A percentile compares a stretch with the other conserved stretches of the same genome.
Conservation (phyloP, 2,888 invertebrate genomes). For the Orthosia cruda region DNA sequence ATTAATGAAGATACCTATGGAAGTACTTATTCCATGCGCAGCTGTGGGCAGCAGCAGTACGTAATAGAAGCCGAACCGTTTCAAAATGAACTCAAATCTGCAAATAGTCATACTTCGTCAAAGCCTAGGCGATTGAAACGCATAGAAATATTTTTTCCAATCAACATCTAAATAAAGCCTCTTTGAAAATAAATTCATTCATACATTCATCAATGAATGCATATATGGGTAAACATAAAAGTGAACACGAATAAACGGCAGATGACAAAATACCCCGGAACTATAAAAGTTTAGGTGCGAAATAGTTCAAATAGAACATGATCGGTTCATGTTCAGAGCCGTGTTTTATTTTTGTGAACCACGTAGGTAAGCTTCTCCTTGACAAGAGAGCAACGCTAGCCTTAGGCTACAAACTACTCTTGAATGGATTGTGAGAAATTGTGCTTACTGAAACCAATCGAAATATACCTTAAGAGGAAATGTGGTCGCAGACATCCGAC, state of each 20-base stretch:
- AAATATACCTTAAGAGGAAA: neutral
- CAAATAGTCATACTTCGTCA: neutral
- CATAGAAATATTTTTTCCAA: neutral
- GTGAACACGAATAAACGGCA: neutral
- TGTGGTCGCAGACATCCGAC: too few species aligned
- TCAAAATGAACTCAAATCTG: neutral
- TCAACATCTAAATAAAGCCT: constrained; percentile 12
- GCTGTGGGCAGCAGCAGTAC: too few species aligned
- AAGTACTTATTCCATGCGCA: too few species aligned
- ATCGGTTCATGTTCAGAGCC: neutral
- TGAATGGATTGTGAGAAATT: neutral
- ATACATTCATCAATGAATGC: constrained; percentile 9
- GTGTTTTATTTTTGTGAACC: constrained; percentile 8
- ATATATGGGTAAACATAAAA: constrained; percentile 8
- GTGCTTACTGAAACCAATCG: neutral
- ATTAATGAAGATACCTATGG: too few species aligned
- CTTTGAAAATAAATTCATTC: constrained; percentile 25
- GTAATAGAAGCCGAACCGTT: neutral
- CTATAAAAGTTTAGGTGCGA: neutral
- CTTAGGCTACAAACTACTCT: neutral
- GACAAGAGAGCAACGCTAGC: neutral
- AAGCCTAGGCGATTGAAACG: neutral
- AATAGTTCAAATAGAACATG: constrained; percentile 6
- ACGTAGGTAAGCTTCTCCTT: neutral
- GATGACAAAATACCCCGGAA: constrained; percentile 3